Evolutionary conservation across 1,140 invertebrate species (phyloP).

Genomic region (Drosophila arawakana): DNA sequence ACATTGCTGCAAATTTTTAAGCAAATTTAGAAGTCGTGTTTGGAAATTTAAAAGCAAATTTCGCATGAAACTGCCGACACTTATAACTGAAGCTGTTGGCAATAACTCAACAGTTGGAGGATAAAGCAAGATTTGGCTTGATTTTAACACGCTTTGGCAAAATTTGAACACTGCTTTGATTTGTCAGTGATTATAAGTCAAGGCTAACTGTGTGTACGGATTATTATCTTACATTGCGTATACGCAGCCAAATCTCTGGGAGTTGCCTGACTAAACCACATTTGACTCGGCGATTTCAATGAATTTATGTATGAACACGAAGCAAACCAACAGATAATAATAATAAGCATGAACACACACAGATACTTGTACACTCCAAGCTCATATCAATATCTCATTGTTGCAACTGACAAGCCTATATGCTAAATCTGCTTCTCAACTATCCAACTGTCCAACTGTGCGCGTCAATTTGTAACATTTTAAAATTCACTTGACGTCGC

Average conservation of each 20-base stretch:
- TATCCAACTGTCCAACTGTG: not conserved
- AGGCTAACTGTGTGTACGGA: not conserved
- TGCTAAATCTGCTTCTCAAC: not conserved
- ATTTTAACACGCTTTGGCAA: not conserved
- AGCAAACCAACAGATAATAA: not conserved
- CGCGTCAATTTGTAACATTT: conserved; percentile 44
- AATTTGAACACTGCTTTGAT: not conserved
- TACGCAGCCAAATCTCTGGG: not conserved
- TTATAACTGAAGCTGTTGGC: not conserved
- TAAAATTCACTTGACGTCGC: conserved; percentile 69
- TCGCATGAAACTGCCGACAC: not conserved
- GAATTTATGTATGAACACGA: not conserved
- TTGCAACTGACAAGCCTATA: conserved; percentile 17
- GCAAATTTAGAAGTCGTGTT: not conserved
- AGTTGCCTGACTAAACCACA: not conserved
- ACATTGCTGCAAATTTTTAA: not conserved
- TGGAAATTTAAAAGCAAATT: not conserved
- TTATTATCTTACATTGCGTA: conserved; percentile 1
- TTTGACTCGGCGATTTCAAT: not conserved
- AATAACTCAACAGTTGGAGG: not conserved
- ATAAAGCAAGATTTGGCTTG: not conserved
- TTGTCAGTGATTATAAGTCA: not conserved
- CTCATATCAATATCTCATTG: conserved; percentile 20
- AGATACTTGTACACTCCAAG: not conserved
- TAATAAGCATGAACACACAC: not conserved